phyloP scores from a whole-genome alignment of 2,888 invertebrate genomes.

The Hemaris fuciformis region DNA sequence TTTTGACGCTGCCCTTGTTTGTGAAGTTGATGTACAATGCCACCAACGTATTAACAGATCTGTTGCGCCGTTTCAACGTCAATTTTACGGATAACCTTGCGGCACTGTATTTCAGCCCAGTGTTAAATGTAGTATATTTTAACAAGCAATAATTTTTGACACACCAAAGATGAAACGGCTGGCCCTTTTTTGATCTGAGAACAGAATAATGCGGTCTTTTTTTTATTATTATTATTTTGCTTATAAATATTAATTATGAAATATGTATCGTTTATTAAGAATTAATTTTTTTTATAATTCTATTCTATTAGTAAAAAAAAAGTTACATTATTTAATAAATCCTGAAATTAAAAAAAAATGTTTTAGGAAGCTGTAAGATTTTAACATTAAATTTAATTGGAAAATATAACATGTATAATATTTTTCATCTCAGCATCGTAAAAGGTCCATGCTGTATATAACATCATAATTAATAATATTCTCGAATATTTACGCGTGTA shows the following conservation, averaged over 20 bases:
- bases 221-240: too few species aligned
- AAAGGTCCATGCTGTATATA: neutral
- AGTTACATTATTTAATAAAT: too few species aligned
- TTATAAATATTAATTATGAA: too few species aligned
- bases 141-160: conserved; percentile 18
- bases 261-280: too few species aligned
- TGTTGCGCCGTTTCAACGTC: neutral
- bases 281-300: too few species aligned
- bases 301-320: too few species aligned
- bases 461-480: neutral
- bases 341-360: too few species aligned
- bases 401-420: neutral
- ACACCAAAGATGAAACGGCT: conserved; percentile 11
- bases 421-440: neutral
- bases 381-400: too few species aligned
- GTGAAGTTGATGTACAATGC: neutral
- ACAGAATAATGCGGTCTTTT: too few species aligned
- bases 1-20: conserved; percentile 6
- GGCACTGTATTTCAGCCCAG: conserved; percentile 5
- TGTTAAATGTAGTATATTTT: neutral
- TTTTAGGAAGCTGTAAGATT: too few species aligned
- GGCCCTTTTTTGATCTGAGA: conserved; percentile 6
- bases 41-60: neutral
- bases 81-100: conserved; percentile 3
- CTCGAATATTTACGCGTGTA: neutral